Evolutionary conservation across 2,797 vertebrate species (phyloP).

Genomic region (Nannoperca obscura): DNA sequence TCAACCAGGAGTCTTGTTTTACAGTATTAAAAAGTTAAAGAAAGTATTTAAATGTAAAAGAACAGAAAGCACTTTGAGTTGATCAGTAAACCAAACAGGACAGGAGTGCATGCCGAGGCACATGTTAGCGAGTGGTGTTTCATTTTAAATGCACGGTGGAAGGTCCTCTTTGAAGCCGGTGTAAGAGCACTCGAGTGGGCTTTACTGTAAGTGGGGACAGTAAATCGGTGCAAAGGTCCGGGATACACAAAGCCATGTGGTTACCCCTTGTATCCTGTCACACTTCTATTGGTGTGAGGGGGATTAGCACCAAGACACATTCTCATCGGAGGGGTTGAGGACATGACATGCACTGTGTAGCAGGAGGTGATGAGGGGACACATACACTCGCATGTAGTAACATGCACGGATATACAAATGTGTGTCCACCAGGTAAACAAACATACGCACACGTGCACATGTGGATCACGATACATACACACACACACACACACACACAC

Average conservation of each 20-base stretch:
- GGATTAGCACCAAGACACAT: constrained; percentile 78
- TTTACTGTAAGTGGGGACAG: constrained; percentile 81
- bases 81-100: constrained; percentile 52
- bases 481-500: constrained; percentile 24
- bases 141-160: constrained; percentile 75
- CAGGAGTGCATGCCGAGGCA: constrained; percentile 35
- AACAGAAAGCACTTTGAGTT: constrained; percentile 10
- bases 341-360: constrained; percentile 74
- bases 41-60: constrained; percentile 1
- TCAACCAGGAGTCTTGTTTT: background rate
- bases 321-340: constrained; percentile 80
- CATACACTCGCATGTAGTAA: background rate
- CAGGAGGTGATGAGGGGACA: constrained; percentile 53
- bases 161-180: constrained; percentile 76
- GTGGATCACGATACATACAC: constrained; percentile 36
- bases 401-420: constrained; percentile 26
- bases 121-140: constrained; percentile 64
- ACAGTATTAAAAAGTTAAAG: constrained; percentile 8
- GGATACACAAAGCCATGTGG: constrained; percentile 79
- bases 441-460: constrained; percentile 44
- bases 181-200: constrained; percentile 75
- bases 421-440: constrained; percentile 50
- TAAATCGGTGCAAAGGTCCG: constrained; percentile 82
- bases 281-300: constrained; percentile 74
- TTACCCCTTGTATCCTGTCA: constrained; percentile 82